These are phyloP conservation scores for Heterodera carotae DNA, from an alignment of 1,140 invertebrate species.

Conservation along the genomic window DNA sequence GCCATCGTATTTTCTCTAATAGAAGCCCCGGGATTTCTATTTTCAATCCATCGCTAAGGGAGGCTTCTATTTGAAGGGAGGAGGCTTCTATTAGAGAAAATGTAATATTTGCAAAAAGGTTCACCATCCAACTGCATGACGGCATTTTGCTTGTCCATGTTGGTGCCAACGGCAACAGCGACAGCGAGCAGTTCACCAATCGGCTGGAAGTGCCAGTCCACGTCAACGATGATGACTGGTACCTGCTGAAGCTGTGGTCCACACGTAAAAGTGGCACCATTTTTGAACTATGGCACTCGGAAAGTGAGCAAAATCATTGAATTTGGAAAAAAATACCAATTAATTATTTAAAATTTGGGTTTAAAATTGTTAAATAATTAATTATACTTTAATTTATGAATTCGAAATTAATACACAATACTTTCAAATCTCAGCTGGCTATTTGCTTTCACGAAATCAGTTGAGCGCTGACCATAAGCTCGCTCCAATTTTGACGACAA, in stretches of 20 bases:
- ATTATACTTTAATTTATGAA: too few relatives aligned
- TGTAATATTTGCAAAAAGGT: background rate
- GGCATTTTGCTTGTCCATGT: constrained; percentile 1
- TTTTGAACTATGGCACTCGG: constrained; percentile 70
- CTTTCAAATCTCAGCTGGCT: background rate
- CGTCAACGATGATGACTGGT: constrained; percentile 53
- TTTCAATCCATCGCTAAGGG: too few relatives aligned
- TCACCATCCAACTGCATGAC: background rate
- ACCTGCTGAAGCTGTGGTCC: constrained; percentile 35
- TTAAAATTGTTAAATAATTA: too few relatives aligned
- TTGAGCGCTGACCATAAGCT: background rate
- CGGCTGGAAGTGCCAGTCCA: constrained; percentile 14
- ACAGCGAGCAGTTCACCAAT: background rate
- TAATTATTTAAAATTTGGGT: too few relatives aligned
- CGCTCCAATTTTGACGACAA: background rate
- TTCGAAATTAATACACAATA: too few relatives aligned
- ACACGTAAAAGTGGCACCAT: constrained; percentile 69
- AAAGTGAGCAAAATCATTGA: too few relatives aligned
- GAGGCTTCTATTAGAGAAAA: too few relatives aligned
- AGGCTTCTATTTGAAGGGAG: too few relatives aligned
- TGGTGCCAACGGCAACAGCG: background rate
- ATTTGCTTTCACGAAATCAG: constrained; percentile 12
- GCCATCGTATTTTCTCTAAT: too few relatives aligned
- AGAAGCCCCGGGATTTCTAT: too few relatives aligned
- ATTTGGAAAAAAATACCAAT: too few relatives aligned